Evolutionary conservation across 2,797 vertebrate genomes (phyloP), one percentile per base, ranked within the genome.

Genomic region (Echeneis naucrates): DNA sequence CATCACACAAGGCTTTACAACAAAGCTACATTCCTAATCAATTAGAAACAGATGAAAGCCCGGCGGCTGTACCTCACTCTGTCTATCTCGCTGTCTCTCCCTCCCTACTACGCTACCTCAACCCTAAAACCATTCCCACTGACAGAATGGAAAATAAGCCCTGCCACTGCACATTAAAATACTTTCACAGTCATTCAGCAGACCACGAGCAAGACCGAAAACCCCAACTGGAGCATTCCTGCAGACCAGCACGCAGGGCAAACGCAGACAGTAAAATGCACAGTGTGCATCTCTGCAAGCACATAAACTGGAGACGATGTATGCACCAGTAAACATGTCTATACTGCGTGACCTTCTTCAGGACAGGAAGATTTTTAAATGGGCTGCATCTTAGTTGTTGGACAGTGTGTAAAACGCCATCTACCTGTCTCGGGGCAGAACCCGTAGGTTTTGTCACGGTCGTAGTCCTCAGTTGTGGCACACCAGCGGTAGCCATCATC

Each of bases 401-500:
- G 26, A 63, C 21, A 52, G 44, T 3, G 55, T 23, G 56, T 17
- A 27, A 47, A 27, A 47, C 8, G 37, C 42, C n/a, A 76, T 89
- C 26, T 72, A 99, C 98, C 97, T 0, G 97, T 98, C 87, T 99
- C 97, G 0, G 98, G 98, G 75, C 98, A 99, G 93, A 99, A 99
- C 59, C 97, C 98, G 0, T 96, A 99, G 66, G 91, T 94, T 87
- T 93, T 98, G 81, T 99, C 98, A 0, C 88, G 84, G 23, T 99
- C 98, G 0, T 98, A 99, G 91, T 99, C 94, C 40, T 98, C 97
- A 0, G 97, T 99, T 64, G 98, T 99, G 58, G 96, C 94, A 48
- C 98, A 99, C 98, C 98, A 99, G 63, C 98, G 95, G 83, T 99
- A 99, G 11, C 97, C 98, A 1, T 99, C 98, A 1, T 95, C 94